These are phyloP conservation scores for Heliconius ethilla DNA, from an alignment of 2,888 invertebrate genomes.

Conservation along the genomic window DNA sequence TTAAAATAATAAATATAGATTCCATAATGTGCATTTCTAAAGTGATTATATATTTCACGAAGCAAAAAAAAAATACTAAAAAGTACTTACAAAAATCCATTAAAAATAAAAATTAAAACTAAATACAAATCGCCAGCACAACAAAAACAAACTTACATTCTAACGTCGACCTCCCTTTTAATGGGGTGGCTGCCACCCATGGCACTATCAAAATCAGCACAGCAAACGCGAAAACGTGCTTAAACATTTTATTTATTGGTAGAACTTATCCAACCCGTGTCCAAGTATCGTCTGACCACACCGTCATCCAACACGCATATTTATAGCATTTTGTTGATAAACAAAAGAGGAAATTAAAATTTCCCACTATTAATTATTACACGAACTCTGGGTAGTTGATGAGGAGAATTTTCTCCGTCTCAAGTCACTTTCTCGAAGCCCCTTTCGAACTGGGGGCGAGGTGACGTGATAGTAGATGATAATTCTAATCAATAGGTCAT, in stretches of 20 bases:
- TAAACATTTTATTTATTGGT: constrained; percentile 50
- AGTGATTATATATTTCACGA: background rate
- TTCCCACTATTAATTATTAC: constrained; percentile 23
- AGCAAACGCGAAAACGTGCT: constrained; percentile 54
- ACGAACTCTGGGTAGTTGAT: constrained; percentile 7
- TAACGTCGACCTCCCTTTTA: constrained; percentile 44
- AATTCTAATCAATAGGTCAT: constrained; percentile 21
- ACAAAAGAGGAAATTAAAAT: constrained; percentile 32
- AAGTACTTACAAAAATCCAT: background rate
- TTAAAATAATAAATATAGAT: background rate
- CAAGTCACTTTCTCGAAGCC: constrained; percentile 29
- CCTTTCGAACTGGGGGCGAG: constrained; percentile 13
- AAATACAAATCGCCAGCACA: constrained; percentile 16
- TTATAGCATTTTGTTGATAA: constrained; percentile 42
- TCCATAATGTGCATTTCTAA: background rate
- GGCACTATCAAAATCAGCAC: constrained; percentile 50
- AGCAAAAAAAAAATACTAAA: background rate
- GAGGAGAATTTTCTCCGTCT: constrained; percentile 4
- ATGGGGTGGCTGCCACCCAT: constrained; percentile 51
- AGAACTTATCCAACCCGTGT: constrained; percentile 25
- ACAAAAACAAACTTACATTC: constrained; percentile 50
- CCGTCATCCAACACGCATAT: constrained; percentile 31
- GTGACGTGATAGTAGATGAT: constrained; percentile 18
- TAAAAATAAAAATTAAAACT: background rate
- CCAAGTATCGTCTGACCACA: constrained; percentile 35